Percentiles rank a stretch among this genome's conserved stretches.
Conservation (phyloP, 2,113 vertebrate species). For the Pomatorhinus ruficollis region DNA sequence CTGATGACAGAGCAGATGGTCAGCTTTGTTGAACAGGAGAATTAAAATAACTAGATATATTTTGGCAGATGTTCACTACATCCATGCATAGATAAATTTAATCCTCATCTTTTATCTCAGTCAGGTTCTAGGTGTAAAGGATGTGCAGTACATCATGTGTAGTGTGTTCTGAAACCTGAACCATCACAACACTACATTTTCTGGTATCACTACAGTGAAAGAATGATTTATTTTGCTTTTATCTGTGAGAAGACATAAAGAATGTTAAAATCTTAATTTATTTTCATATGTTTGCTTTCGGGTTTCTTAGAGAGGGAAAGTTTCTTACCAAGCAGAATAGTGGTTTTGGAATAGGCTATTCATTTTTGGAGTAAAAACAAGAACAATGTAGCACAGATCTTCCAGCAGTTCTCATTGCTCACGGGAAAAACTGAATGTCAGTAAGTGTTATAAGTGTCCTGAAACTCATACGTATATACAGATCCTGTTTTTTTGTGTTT, state of each 20-base stretch:
- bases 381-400: background rate
- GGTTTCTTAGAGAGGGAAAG: background rate
- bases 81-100: conserved; percentile 6
- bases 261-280: background rate
- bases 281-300: background rate
- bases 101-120: background rate
- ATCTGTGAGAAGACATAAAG: background rate
- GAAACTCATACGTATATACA: background rate
- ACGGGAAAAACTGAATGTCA: background rate
- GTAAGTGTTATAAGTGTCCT: background rate
- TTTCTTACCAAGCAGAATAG: background rate
- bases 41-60: conserved; percentile 47
- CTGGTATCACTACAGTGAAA: background rate
- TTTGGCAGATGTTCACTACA: conserved; percentile 53
- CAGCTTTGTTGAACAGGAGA: conserved; percentile 3
- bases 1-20: conserved; percentile 63
- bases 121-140: background rate
- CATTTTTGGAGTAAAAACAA: background rate
- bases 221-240: background rate
- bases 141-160: background rate
- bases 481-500: background rate
- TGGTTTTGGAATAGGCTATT: background rate
- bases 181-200: background rate
- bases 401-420: background rate
- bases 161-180: background rate